Conservation (phyloP, 2,113 vertebrate species). For the Loxodonta africana region DNA sequence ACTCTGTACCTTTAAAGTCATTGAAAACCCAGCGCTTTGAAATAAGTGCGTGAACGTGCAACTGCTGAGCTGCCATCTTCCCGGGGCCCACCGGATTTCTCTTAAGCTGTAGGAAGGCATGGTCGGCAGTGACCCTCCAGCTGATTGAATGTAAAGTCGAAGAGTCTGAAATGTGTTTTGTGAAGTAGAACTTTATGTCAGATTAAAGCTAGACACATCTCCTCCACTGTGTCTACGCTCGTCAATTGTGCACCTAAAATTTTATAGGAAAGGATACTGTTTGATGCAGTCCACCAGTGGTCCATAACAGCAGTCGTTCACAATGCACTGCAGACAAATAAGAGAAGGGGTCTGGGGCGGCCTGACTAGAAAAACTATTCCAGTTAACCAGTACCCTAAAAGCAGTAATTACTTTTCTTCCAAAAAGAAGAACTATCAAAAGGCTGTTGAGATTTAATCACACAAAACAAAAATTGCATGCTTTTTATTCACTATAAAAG, state of each 20-base stretch:
- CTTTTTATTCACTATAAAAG: constrained; percentile 89
- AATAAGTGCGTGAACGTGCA: constrained; percentile 60
- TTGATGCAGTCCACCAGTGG: constrained; percentile 99
- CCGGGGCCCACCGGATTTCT: constrained; percentile 79
- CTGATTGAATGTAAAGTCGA: constrained; percentile 89
- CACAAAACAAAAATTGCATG: constrained; percentile 89
- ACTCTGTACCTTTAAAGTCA: constrained; percentile 80
- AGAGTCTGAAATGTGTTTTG: constrained; percentile 90
- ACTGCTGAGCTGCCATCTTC: constrained; percentile 84
- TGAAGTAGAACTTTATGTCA: constrained; percentile 97
- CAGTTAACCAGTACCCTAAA: constrained; percentile 85
- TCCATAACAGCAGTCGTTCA: constrained; percentile 99
- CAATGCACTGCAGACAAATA: constrained; percentile 95
- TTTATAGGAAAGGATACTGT: constrained; percentile 99
- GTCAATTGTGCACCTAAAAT: constrained; percentile 96
- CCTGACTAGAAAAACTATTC: constrained; percentile 81
- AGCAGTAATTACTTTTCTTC: constrained; percentile 86
- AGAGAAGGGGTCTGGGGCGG: constrained; percentile 78
- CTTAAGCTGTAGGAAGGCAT: constrained; percentile 76
- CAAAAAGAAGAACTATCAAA: constrained; percentile 81
- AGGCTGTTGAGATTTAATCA: constrained; percentile 87
- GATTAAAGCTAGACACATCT: constrained; percentile 95
- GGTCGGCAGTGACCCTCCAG: constrained; percentile 85
- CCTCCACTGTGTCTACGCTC: constrained; percentile 94
- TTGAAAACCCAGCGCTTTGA: constrained; percentile 76